Evolutionary conservation across 2,113 vertebrate species (phyloP).

Genomic region (Anas platyrhynchos): DNA sequence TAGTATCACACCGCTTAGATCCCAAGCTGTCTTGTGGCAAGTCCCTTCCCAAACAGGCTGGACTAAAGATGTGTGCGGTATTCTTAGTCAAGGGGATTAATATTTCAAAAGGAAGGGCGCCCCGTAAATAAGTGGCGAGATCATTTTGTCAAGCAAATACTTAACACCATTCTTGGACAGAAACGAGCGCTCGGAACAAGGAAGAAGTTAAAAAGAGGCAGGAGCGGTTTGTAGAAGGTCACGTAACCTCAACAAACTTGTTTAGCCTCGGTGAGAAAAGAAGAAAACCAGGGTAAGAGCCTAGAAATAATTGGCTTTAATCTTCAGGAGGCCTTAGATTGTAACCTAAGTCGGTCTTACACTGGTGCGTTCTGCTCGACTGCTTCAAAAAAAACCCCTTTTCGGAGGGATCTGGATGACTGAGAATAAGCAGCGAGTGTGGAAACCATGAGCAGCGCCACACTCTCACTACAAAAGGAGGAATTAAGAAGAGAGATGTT

Average conservation of each 20-base stretch:
- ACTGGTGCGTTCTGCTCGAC: background rate
- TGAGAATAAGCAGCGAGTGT: background rate
- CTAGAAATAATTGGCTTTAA: slow-evolving; percentile 6
- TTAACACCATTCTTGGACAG: accelerated
- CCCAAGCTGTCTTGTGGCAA: background rate
- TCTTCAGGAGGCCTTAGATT: background rate
- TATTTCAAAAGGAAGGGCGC: background rate
- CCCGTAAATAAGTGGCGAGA: background rate
- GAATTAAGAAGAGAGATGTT: background rate
- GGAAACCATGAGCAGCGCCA: background rate
- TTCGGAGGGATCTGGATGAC: background rate
- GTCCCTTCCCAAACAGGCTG: background rate
- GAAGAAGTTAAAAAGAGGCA: background rate
- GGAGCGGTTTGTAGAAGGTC: background rate
- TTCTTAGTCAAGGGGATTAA: background rate
- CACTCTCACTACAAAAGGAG: background rate
- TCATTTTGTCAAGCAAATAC: background rate
- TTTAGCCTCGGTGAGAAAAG: background rate
- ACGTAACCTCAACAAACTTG: background rate
- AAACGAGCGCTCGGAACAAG: background rate
- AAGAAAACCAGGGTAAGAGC: background rate
- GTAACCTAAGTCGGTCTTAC: background rate
- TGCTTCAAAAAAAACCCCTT: background rate
- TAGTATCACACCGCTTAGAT: background rate
- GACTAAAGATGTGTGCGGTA: background rate